Conservation (phyloP, 1,140 invertebrate genomes). For the Helicoverpa armigera region DNA sequence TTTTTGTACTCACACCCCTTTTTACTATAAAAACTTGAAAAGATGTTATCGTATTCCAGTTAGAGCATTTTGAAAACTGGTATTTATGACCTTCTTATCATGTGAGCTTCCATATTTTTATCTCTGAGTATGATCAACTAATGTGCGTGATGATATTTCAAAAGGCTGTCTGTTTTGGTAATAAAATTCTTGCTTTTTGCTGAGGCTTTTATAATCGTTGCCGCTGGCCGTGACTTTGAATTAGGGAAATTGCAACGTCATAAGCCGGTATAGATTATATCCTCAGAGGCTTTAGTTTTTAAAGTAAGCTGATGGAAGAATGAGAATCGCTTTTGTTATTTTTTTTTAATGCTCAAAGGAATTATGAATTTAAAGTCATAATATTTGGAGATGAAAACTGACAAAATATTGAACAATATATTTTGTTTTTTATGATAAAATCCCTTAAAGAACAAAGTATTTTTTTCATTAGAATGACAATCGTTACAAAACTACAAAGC, state of each 20-base stretch:
- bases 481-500: too few relatives aligned
- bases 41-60: conserved; percentile 71
- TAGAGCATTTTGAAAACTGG: conserved; percentile 71
- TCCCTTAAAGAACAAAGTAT: not conserved
- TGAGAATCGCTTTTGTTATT: conserved; percentile 1
- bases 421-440: too few relatives aligned
- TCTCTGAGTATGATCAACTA: conserved; percentile 50
- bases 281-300: not conserved
- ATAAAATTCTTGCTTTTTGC: conserved; percentile 23
- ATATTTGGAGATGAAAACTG: too few relatives aligned
- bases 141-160: conserved; percentile 53
- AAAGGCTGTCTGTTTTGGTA: conserved; percentile 40
- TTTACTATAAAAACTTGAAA: conserved; percentile 68
- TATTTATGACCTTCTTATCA: conserved; percentile 77
- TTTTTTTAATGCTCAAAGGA: not conserved
- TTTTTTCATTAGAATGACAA: not conserved
- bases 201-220: not conserved
- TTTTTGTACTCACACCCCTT: conserved; percentile 75
- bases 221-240: conserved; percentile 42
- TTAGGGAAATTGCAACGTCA: conserved; percentile 15
- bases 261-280: not conserved
- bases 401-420: too few relatives aligned
- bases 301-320: conserved; percentile 7
- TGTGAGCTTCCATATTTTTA: conserved; percentile 56
- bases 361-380: too few relatives aligned